Base-by-base conservation (phyloP, 2,113 vertebrate genomes). In the Poicephalus gulielmi region DNA sequence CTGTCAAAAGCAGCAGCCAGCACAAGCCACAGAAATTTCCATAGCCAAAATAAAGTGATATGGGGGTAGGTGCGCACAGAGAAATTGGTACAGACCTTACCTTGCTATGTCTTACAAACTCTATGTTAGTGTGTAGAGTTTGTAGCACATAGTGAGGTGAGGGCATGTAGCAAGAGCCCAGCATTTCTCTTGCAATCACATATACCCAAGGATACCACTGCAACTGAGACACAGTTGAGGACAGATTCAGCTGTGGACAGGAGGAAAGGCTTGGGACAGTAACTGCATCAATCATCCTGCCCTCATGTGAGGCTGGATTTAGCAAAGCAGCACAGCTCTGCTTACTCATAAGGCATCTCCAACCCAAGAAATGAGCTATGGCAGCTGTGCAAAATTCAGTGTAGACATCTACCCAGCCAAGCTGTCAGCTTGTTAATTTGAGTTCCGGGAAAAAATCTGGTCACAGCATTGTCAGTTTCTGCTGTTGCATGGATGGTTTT, bases 11-110 rank as follows among this genome's bases (percentile, higher is more conserved):
- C 43, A 84, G 53, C 52, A 60, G 39, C 6, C 19, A 52, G 39
- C 3, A 0, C 11, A 86, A 83, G 10, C 6, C 7, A 1, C 11
- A 52, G 41, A 86, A 63, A 37, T 3, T 11, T 3, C 7, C 0
- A 2, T 8, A 12, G 43, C 24, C 37, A 68, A 28, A 63, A 80
- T 27, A 52, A 62, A 68, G 43, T 1, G 5, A 31, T 37, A 30
- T 1, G 3, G 13, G 30, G 39, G 3, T 17, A 62, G 12, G 13
- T 9, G 5, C 12, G 22, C n/a, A 70, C 12, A 63, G 15, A 43
- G 20, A 75, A 67, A 85, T 13, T 17, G 67, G n/a, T 46, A 39
- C n/a, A 91, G 63, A 50, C 33, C 31, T 88, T 75, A 71, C 11
- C n/a, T 66, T 3, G 4, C 6, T 25, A 18, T 2, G 20, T 39